Base-by-base conservation (phyloP, 2,888 invertebrate genomes). In the Tachina grossa region DNA sequence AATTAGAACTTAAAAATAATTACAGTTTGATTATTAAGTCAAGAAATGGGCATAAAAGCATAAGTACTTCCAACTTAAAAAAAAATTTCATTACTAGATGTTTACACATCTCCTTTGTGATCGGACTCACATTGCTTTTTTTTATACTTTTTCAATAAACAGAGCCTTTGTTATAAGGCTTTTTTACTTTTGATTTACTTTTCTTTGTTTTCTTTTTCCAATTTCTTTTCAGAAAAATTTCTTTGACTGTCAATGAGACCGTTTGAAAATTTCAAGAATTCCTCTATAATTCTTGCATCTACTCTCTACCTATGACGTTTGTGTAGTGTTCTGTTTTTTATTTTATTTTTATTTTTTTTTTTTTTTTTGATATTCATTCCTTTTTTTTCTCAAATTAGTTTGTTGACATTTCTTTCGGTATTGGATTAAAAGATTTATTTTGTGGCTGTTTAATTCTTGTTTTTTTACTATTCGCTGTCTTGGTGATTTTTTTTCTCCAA, bases 331-430 rank as follows among this genome's bases (percentile, higher is more conserved):
- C 22, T 61, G 41, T 22, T 31, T 14, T n/a, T n/a, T n/a, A n/a
- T n/a, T n/a, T n/a, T n/a, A n/a, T n/a, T n/a, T n/a, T n/a, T n/a
- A n/a, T n/a, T n/a, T n/a, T n/a, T n/a, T n/a, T n/a, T n/a, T 41
- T 43, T 41, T 16, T 61, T 11, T 2, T 49, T 9, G 39, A 9
- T 31, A 13, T 41, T 16, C 59, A 9, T 63, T 41, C 19, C 19
- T 31, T 59, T 22, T 31, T n/a, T n/a, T 47, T 8, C 43, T 16
- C 1, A 63, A 63, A 78, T 78, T 71, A 71, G 61, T 71, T 79
- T 63, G 69, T 71, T 63, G 79, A 72, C 79, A 72, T 66, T 65
- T 57, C 19, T 65, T 63, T 51, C 41, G 16, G 57, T 69, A 69
- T 51, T 63, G 45, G 45, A 79, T 71, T 63, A 68, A 69, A 39